Evolutionary conservation across 1,140 invertebrate species (phyloP), one percentile per base, ranked within the genome.

Genomic region (Oryctes rhinoceros): DNA sequence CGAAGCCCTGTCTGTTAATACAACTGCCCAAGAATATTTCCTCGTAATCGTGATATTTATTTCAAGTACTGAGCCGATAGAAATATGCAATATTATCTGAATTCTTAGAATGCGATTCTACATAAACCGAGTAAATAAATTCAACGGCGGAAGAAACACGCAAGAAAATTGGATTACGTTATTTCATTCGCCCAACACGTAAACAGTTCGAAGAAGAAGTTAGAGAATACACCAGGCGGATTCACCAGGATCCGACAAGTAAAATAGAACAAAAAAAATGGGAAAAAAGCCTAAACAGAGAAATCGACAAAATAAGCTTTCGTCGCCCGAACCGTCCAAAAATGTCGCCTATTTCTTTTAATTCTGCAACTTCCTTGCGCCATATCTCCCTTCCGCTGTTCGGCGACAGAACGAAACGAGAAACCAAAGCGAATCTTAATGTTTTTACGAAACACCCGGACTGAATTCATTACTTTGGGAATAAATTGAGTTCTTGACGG

Each of bases 401-500:
- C 39, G 5, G 5, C n/a, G 18, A 7, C 53, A 6, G 24, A 71
- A 30, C 20, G 35, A 71, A 37, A 71, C 18, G 20, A 15, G 35
- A 71, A 71, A 71, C 65, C 18, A 20, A 71, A 30, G 65, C 35
- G 65, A 71, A 71, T 4, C 53, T 30, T 71, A 71, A 37, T 71
- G 65, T 71, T 71, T 71, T 71, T 71, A 71, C 20, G 65, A 71
- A 71, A 71, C 7, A 24, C 65, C 20, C 65, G 65, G 65, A 71
- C 65, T 71, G 65, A 71, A 71, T 71, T 71, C 65, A 71, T 71
- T 71, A 71, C 65, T 71, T 30, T 24, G 65, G 24, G 65, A 71
- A 71, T 71, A 71, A 71, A 71, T 71, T 71, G 65, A 71, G 65
- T 71, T 71, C 65, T 71, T 71, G 65, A 71, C 65, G 65, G 65